These are phyloP conservation scores for Alectoris magna DNA, from an alignment of 2,797 vertebrate species.

Conservation along the genomic window DNA sequence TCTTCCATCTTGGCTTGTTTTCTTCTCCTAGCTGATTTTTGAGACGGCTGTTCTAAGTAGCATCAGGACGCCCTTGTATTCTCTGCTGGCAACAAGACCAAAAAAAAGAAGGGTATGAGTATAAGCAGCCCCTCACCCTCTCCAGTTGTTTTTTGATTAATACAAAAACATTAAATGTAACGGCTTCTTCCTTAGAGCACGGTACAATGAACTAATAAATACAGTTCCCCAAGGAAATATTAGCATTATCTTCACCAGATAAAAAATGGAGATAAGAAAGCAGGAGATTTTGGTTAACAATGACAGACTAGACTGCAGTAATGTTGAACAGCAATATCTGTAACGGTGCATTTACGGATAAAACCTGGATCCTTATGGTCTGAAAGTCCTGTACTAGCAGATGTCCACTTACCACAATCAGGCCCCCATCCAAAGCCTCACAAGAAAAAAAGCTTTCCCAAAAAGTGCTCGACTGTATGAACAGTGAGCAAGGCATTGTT, in stretches of 20 bases:
- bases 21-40: constrained; percentile 29
- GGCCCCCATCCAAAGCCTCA: not conserved
- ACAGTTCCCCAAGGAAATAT: not conserved
- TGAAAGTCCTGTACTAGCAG: not conserved
- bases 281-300: not conserved
- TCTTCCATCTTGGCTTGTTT: constrained; percentile 60
- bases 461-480: not conserved
- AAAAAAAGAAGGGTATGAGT: not conserved
- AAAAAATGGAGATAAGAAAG: not conserved
- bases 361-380: not conserved
- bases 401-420: not conserved
- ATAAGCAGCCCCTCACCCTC: not conserved
- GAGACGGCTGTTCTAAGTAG: constrained; percentile 66
- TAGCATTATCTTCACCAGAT: not conserved
- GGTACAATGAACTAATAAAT: not conserved
- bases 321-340: not conserved
- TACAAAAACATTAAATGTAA: not conserved
- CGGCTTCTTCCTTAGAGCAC: not conserved
- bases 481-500: not conserved
- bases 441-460: not conserved
- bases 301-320: not conserved
- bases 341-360: not conserved
- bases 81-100: constrained; percentile 69
- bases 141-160: not conserved
- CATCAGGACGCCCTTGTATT: constrained; percentile 75